These are phyloP conservation scores for Columbina picui DNA, from an alignment of 2,113 vertebrate species.

Conservation along the genomic window DNA sequence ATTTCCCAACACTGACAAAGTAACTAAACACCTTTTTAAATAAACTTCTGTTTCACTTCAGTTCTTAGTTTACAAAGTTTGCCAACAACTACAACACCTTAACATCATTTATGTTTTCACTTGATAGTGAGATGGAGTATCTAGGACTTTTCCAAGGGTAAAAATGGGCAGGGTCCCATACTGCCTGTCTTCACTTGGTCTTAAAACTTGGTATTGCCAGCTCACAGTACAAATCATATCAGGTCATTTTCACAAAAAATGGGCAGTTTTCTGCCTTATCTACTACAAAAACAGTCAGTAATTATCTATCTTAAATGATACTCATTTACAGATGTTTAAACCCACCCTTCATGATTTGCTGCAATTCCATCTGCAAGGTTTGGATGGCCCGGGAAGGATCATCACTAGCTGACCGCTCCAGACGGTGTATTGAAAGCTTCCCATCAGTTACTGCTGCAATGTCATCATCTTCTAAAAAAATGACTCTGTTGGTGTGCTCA, in stretches of 20 bases:
- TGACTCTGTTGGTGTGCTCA: slow-evolving; percentile 94
- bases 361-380: slow-evolving; percentile 94
- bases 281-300: not conserved
- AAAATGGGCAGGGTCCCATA: not conserved
- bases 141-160: not conserved
- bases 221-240: not conserved
- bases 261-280: not conserved
- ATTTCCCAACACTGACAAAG: not conserved
- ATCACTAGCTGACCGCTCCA: slow-evolving; percentile 85
- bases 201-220: not conserved
- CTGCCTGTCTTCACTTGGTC: not conserved
- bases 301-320: not conserved
- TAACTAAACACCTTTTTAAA: not conserved
- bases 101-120: not conserved
- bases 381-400: slow-evolving; percentile 90
- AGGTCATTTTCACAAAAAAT: not conserved
- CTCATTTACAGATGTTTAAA: not conserved
- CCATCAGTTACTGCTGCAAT: slow-evolving; percentile 87
- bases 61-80: not conserved
- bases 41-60: not conserved
- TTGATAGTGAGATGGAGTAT: not conserved
- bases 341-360: slow-evolving; percentile 97
- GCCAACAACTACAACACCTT: not conserved
- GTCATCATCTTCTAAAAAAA: slow-evolving; percentile 94
- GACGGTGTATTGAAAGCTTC: slow-evolving; percentile 90